Conservation (phyloP, 1,140 invertebrate genomes). For the Zeugodacus cucurbitae region DNA sequence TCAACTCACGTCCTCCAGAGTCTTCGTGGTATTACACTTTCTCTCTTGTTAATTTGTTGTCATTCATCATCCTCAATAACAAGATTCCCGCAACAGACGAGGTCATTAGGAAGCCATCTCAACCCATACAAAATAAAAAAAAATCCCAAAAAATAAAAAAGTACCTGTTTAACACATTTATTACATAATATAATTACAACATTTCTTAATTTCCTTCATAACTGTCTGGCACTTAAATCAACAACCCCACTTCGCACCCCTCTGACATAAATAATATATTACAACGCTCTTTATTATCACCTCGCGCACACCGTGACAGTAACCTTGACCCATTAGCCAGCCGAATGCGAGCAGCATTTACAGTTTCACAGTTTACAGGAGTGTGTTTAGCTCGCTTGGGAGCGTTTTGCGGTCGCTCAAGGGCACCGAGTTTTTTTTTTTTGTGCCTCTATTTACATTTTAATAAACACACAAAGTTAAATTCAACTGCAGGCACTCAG, state of each 20-base stretch:
- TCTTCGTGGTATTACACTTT: too few species aligned
- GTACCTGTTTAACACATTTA: too few species aligned
- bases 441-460: background rate
- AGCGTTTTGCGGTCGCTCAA: background rate
- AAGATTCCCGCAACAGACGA: too few species aligned
- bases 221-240: background rate
- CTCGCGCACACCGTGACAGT: background rate
- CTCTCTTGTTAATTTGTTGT: too few species aligned
- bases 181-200: too few species aligned
- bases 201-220: background rate
- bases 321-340: slow-evolving; percentile 9
- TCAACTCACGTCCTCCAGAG: too few species aligned
- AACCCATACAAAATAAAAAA: too few species aligned
- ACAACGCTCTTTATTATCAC: background rate
- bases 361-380: background rate
- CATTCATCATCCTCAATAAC: too few species aligned
- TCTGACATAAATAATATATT: background rate
- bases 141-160: too few species aligned
- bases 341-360: background rate
- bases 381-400: background rate
- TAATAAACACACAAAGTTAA: slow-evolving; percentile 5
- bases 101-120: too few species aligned
- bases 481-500: background rate
- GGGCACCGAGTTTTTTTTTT: background rate
- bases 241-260: background rate